These are phyloP conservation scores for Brachionus sp. DNA, from an alignment of 1,140 invertebrate genomes.

Conservation along the genomic window DNA sequence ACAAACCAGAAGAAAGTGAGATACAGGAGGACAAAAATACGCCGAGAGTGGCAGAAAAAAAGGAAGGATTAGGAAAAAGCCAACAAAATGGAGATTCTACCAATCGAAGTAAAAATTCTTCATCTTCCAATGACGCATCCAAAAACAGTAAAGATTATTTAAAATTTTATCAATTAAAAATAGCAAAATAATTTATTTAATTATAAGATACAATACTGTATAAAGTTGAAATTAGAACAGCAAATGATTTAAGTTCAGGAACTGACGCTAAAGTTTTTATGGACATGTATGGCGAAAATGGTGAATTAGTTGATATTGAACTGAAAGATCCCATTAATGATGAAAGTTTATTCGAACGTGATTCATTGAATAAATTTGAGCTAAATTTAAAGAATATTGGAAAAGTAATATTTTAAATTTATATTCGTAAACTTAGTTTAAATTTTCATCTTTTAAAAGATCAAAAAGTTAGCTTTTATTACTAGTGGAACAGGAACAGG, in stretches of 20 bases:
- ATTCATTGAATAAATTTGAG: constrained; percentile 20
- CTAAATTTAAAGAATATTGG: constrained; percentile 3
- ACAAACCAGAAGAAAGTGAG: not conserved
- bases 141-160: not conserved
- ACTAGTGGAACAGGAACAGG: not conserved
- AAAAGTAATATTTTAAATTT: not conserved
- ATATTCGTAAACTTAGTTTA: not conserved
- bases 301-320: constrained; percentile 48
- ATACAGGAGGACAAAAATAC: not conserved
- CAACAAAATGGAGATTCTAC: not conserved
- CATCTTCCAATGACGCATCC: not conserved
- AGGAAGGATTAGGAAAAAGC: not conserved
- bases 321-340: constrained; percentile 51
- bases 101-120: not conserved
- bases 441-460: not conserved
- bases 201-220: not conserved
- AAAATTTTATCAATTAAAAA: not conserved
- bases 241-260: constrained; percentile 47
- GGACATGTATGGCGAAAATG: constrained; percentile 54
- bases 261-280: constrained; percentile 60
- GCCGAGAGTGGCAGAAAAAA: not conserved
- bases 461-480: not conserved
- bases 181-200: not conserved
- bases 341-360: constrained; percentile 15
- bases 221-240: not conserved